Percentiles rank a stretch among this genome's conserved stretches.
phyloP scores from a whole-genome alignment of 2,797 vertebrate species.

The Chelon labrosus region DNA sequence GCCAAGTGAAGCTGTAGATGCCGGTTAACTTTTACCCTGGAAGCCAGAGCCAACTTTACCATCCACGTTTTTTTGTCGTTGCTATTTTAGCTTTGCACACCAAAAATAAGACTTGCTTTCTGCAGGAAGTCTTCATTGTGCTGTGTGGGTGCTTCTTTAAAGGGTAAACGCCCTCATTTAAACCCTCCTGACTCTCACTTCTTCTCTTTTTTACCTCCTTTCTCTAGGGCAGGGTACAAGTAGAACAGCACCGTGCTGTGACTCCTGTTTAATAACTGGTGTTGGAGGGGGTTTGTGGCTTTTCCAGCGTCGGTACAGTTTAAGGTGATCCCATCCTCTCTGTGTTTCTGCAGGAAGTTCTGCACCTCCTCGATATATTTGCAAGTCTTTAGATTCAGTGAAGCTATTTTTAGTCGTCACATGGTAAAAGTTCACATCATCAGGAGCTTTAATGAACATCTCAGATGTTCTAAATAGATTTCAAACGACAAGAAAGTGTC shows the following conservation, averaged over 20 bases:
- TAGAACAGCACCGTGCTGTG: constrained; percentile 22
- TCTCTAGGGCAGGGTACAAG: constrained; percentile 68
- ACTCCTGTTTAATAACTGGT: constrained; percentile 13
- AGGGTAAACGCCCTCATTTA: constrained; percentile 10
- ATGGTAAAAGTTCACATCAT: constrained; percentile 21
- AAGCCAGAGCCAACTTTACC: too few relatives aligned
- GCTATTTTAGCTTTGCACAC: too few relatives aligned
- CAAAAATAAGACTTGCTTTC: too few relatives aligned
- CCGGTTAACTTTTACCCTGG: too few relatives aligned
- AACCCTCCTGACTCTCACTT: constrained; percentile 38
- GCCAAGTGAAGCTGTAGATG: too few relatives aligned
- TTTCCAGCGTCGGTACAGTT: constrained; percentile 23
- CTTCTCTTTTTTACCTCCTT: constrained; percentile 5
- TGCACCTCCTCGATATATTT: constrained; percentile 31
- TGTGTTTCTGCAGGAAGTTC: constrained; percentile 30
- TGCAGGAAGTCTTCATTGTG: too few relatives aligned
- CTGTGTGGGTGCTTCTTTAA: not conserved
- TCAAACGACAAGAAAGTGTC: not conserved
- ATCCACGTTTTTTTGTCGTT: too few relatives aligned
- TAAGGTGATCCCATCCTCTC: constrained; percentile 33
- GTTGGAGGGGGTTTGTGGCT: not conserved
- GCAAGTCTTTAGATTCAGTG: constrained; percentile 25
- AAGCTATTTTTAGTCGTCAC: constrained; percentile 46
- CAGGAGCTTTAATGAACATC: constrained; percentile 13
- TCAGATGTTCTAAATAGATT: constrained; percentile 4